Evolutionary conservation across 2,888 invertebrate genomes (phyloP).

Genomic region (Cabera pusaria): DNA sequence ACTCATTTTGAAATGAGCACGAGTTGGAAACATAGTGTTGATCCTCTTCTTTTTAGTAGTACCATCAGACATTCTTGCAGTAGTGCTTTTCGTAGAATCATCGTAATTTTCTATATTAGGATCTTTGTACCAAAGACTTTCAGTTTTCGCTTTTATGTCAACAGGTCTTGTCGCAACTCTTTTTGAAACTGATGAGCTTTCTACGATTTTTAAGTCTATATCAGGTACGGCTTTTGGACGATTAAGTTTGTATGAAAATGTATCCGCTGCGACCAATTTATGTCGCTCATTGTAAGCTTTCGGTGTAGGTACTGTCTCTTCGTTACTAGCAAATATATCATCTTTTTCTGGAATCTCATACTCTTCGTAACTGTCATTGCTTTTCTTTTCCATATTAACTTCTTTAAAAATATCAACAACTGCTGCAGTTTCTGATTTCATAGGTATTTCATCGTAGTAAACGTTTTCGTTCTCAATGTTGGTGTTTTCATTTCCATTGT

Average conservation of each 20-base stretch:
- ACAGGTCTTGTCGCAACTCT: conserved; percentile 2
- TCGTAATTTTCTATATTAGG: conserved; percentile 15
- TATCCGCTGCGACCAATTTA: not conserved
- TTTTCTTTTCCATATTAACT: conserved; percentile 27
- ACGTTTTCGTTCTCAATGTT: too few relatives aligned
- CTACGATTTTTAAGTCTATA: conserved; percentile 2
- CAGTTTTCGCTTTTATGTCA: conserved; percentile 45
- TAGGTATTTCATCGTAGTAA: too few relatives aligned
- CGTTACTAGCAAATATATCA: conserved; percentile 34
- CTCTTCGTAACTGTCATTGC: conserved; percentile 59
- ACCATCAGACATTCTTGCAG: conserved; percentile 4
- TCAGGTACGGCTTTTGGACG: conserved; percentile 9
- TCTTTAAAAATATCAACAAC: too few relatives aligned
- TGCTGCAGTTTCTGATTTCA: too few relatives aligned
- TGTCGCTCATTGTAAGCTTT: not conserved
- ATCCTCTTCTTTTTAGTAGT: conserved; percentile 15
- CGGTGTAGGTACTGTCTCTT: conserved; percentile 1
- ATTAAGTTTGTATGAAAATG: conserved; percentile 1
- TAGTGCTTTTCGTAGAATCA: conserved; percentile 6
- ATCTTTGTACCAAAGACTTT: conserved; percentile 37
- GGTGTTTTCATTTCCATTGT: too few relatives aligned
- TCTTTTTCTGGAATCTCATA: conserved; percentile 50
- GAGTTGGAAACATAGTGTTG: conserved; percentile 49
- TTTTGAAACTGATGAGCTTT: not conserved
- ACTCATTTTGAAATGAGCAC: conserved; percentile 43